Base-by-base conservation (phyloP, 2,797 vertebrate species). In the Periophthalmus magnuspinnatus region DNA sequence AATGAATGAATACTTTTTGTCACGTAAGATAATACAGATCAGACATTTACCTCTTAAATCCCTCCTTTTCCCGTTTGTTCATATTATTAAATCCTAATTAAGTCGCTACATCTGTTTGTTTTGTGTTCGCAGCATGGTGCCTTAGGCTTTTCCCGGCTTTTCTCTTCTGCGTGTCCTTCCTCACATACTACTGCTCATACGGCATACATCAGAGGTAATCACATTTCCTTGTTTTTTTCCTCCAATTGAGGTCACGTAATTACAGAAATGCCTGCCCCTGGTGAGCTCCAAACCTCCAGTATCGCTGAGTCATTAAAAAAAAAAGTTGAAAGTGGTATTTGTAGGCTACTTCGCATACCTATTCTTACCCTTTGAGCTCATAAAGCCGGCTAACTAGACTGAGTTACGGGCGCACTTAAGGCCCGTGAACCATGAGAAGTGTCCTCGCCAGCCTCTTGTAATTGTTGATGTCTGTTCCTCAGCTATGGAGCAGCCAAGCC, bases 171-270 rank as follows among this genome's bases (percentile, higher is more conserved):
- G 72, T 81, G 80, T 74, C 79, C 65, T 88, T 82, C 62, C 57
- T 84, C 77, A 83, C 76, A 32, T 93, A 89, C 91, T 93, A 94
- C 91, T 90, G 87, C 84, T 93, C 86, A 70, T 77, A 74, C 58
- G 47, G 86, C 87, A 86, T 90, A 65, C 77, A 88, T 70, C 89
- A 72, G 61, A 91, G 92, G 93, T 94, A 84, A 88, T 77, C 48
- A 19, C 75, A 67, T 66, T 60, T 36, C 45, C 1, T 17, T n/a
- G n/a, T n/a, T n/a, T 59, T 67, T 45, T 11, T 45, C 74, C 54
- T 77, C 19, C 19, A 67, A 70, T 65, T 71, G 62, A 76, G 71
- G 71, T 82, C 78, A 81, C 66, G 62, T 9, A 50, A 75, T 78
- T 63, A 60, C 69, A 81, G 21, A 79, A 79, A 72, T 79, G 62